These are phyloP conservation scores for Enteromius viviparus DNA, from an alignment of 2,797 vertebrate genomes.

Conservation along the genomic window DNA sequence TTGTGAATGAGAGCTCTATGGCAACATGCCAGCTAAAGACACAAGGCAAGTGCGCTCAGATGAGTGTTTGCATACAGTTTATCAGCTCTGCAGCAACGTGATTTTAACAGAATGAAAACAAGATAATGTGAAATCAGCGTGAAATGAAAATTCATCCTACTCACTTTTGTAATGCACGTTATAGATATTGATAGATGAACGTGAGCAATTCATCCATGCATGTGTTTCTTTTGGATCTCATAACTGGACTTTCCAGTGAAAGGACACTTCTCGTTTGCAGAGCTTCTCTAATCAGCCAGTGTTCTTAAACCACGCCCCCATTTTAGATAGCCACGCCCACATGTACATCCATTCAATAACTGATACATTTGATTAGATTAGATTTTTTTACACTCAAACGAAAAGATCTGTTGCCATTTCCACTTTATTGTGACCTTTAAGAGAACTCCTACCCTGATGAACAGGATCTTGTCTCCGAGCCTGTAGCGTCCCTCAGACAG, in stretches of 20 bases:
- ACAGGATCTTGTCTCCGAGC: slow-evolving; percentile 96
- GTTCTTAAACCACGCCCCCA: neutral
- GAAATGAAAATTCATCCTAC: neutral
- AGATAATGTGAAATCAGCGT: neutral
- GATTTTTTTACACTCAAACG: neutral
- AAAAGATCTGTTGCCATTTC: neutral
- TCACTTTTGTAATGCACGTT: neutral
- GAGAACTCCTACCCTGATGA: slow-evolving; percentile 75
- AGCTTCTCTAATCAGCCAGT: neutral
- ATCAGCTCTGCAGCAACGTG: neutral
- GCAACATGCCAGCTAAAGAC: slow-evolving; percentile 1
- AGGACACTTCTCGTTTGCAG: neutral
- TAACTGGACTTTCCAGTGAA: neutral
- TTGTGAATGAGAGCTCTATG: slow-evolving; percentile 41
- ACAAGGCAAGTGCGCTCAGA: neutral
- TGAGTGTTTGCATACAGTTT: neutral
- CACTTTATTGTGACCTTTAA: neutral
- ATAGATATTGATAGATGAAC: neutral
- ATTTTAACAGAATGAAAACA: slow-evolving; percentile 1
- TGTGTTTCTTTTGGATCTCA: neutral
- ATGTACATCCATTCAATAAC: neutral
- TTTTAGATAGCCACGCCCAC: neutral
- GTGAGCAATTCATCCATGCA: neutral
- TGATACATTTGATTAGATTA: neutral
- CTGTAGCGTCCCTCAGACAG: slow-evolving; percentile 96